phyloP scores from a whole-genome alignment of 1,140 invertebrate species.

The Cyphomyrmex costatus region DNA sequence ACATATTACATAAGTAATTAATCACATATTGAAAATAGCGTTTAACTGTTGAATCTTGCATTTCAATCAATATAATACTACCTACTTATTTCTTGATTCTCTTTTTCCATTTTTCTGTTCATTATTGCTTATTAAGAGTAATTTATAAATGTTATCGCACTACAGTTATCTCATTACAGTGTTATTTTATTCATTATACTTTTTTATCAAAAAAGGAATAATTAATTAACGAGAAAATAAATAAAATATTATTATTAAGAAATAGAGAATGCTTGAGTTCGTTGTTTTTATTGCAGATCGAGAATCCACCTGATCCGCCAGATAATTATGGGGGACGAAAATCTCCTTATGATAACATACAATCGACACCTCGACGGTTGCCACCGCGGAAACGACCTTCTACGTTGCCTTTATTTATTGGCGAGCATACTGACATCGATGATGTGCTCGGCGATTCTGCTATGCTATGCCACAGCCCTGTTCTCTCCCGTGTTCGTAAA shows the following conservation, averaged over 20 bases:
- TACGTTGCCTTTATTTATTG: slow-evolving; percentile 90
- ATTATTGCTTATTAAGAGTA: background rate
- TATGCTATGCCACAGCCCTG: slow-evolving; percentile 77
- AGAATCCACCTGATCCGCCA: slow-evolving; percentile 83
- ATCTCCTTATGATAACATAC: slow-evolving; percentile 91
- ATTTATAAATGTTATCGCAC: background rate
- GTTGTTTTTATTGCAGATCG: slow-evolving; percentile 74
- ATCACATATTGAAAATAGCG: background rate
- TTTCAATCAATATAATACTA: slow-evolving; percentile 1
- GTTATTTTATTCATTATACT: background rate
- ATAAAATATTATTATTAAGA: too few species aligned
- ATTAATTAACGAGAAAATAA: background rate
- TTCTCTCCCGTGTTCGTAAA: slow-evolving; percentile 77
- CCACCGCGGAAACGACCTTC: slow-evolving; percentile 79
- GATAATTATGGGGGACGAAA: slow-evolving; percentile 84
- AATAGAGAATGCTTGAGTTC: background rate
- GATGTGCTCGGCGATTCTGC: slow-evolving; percentile 90
- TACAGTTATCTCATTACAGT: background rate
- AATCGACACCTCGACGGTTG: slow-evolving; percentile 80
- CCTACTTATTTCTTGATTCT: background rate
- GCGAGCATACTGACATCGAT: slow-evolving; percentile 93
- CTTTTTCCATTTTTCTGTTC: background rate
- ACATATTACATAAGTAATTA: background rate
- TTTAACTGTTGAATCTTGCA: background rate
- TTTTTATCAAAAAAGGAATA: background rate